Base-by-base conservation (phyloP, 2,888 invertebrate species). In the Ophion ellenae region DNA sequence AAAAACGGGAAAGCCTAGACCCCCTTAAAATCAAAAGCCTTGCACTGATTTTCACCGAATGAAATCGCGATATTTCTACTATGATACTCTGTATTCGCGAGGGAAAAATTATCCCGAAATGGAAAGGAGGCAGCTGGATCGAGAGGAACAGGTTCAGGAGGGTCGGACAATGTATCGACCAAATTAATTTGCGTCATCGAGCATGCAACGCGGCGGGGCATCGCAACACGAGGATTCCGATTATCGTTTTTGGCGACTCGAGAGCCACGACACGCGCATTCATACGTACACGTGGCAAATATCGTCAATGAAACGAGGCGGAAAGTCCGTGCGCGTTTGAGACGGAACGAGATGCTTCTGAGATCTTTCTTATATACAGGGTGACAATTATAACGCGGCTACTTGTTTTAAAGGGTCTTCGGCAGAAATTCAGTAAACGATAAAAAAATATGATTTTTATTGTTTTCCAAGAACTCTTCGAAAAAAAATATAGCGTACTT, bases 231-330 rank as follows among this genome's bases (percentile, higher is more conserved):
- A 78, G 11, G 36, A 36, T 14, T 24, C 36, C 17, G 74, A 73
- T 79, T 69, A 70, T 75, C 40, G 70, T 75, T 40, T 70, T 71
- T 76, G 75, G 57, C 69, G 10, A 47, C 47, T 47, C 47, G 74
- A 70, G 75, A 80, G 83, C 59, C 84, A 32, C 11, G 32, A 11
- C 11, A 47, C 11, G 47, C 11, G 14, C 47, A 47, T 47, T 47
- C 47, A 7, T 10, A 66, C 28, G 17, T 66, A 14, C 40, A 28
- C 28, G 47, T 20, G 20, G 24, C 10, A 24, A 59, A 14, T 36
- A 71, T 79, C 79, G 63, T 83, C 85, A 85, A 85, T 83, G 85
- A 80, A 80, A 83, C 67, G 79, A 75, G 83, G 69, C 79, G 63
- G 53, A 83, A 77, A 85, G 77, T 47, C 66, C 69, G 14, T 14